These are phyloP conservation scores for Cephus sareptanus DNA, from an alignment of 2,888 invertebrate genomes.

Conservation along the genomic window DNA sequence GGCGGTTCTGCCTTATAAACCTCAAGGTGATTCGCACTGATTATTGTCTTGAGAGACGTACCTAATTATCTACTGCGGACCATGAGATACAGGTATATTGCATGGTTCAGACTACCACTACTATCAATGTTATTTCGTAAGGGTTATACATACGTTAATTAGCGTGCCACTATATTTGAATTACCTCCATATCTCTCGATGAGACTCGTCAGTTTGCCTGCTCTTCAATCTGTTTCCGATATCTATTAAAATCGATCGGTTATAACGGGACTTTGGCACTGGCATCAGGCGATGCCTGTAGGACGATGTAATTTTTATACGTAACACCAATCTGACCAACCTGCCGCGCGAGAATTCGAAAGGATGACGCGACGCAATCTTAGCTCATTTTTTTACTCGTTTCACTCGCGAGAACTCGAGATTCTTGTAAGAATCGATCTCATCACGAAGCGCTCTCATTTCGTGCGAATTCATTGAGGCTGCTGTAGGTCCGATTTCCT, in stretches of 20 bases:
- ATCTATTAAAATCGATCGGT: not conserved
- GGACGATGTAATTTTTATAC: not conserved
- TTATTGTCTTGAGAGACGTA: not conserved
- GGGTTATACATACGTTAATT: not conserved
- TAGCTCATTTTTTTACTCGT: not conserved
- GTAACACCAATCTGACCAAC: not conserved
- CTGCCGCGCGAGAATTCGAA: not conserved
- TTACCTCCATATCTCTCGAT: not conserved
- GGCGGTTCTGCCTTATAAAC: not conserved
- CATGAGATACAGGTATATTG: not conserved
- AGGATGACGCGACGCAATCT: not conserved
- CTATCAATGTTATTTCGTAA: not conserved
- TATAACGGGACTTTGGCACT: not conserved
- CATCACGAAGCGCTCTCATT: not conserved
- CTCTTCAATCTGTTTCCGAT: not conserved
- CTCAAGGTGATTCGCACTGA: not conserved
- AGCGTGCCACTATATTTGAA: not conserved
- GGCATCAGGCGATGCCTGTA: not conserved
- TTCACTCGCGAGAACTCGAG: not conserved
- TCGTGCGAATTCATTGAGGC: conserved; percentile 29
- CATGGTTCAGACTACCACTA: not conserved
- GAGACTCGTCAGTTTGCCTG: not conserved
- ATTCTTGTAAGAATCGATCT: not conserved
- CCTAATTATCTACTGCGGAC: not conserved
- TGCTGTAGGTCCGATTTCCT: conserved; percentile 21